Evolutionary conservation across 2,888 invertebrate genomes (phyloP).

Genomic region (Sarcophaga carnaria): DNA sequence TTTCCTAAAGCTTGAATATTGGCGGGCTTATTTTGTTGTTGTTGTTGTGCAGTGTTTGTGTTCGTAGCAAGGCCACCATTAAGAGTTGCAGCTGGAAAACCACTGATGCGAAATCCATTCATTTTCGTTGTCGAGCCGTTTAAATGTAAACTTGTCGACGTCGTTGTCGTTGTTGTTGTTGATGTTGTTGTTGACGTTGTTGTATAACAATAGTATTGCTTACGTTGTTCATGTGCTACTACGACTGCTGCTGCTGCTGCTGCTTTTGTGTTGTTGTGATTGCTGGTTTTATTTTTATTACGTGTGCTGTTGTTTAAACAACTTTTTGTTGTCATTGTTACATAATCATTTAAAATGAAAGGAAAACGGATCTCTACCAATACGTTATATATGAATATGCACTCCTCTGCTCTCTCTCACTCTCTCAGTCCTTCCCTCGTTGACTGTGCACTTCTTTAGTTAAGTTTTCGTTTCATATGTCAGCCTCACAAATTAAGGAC

Average conservation of each 20-base stretch:
- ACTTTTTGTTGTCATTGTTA: conserved; percentile 73
- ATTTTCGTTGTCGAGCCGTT: conserved; percentile 69
- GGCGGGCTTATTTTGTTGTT: conserved; percentile 59
- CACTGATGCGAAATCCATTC: conserved; percentile 79
- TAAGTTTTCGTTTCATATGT: not conserved
- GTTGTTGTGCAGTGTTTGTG: conserved; percentile 36
- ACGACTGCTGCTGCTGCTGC: conserved; percentile 18
- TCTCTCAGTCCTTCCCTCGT: not conserved
- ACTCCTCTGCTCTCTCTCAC: not conserved
- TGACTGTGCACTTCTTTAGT: not conserved
- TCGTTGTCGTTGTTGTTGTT: conserved; percentile 9
- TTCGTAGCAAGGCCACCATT: conserved; percentile 59
- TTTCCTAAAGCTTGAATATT: conserved; percentile 50
- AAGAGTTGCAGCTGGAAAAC: conserved; percentile 75
- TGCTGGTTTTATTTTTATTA: conserved; percentile 42
- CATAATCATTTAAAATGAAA: conserved; percentile 51
- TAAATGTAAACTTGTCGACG: conserved; percentile 17
- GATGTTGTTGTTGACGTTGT: conserved; percentile 30
- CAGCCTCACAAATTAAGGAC: not conserved
- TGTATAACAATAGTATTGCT: not conserved
- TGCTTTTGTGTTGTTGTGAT: conserved; percentile 16
- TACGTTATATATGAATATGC: not conserved
- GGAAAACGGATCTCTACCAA: not conserved
- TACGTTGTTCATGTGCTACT: conserved; percentile 32
- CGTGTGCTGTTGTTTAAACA: conserved; percentile 52